These are phyloP conservation scores for Pristionchus japonicus DNA, from an alignment of 2,888 invertebrate genomes.

Conservation along the genomic window DNA sequence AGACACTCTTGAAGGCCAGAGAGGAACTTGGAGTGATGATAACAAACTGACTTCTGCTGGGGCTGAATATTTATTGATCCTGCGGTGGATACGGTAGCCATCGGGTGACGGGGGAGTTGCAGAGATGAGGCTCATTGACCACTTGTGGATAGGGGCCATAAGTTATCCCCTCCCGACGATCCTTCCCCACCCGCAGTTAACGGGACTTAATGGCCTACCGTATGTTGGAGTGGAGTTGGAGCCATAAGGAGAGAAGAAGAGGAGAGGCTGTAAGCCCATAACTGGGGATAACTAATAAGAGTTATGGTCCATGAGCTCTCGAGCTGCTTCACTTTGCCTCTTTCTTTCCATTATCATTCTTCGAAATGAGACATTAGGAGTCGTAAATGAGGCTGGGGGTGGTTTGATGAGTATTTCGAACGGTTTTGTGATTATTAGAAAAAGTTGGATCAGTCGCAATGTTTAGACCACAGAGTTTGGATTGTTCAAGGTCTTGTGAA, in stretches of 20 bases:
- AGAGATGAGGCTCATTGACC: not conserved
- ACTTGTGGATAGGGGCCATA: not conserved
- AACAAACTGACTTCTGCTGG: not conserved
- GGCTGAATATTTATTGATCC: not conserved
- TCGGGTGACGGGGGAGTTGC: not conserved
- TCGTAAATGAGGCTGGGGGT: not conserved
- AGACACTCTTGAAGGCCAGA: not conserved
- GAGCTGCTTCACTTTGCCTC: not conserved
- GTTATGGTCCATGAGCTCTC: conserved; percentile 15
- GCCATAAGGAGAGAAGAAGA: not conserved
- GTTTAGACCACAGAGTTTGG: too few species aligned
- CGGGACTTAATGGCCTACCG: conserved; percentile 32
- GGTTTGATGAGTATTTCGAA: not conserved
- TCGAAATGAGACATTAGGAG: not conserved
- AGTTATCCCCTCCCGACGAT: not conserved
- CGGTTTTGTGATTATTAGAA: too few species aligned
- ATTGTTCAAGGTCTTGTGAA: too few species aligned
- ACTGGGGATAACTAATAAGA: not conserved
- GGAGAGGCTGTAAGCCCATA: conserved; percentile 30
- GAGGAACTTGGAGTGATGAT: not conserved
- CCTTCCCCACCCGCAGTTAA: not conserved
- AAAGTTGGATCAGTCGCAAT: too few species aligned
- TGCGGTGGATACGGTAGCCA: not conserved
- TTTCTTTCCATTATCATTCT: too few species aligned
- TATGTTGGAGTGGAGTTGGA: not conserved